Evolutionary conservation across 2,888 invertebrate genomes (phyloP), one percentile per base, ranked within the genome.

Genomic region (Tholera decimalis): DNA sequence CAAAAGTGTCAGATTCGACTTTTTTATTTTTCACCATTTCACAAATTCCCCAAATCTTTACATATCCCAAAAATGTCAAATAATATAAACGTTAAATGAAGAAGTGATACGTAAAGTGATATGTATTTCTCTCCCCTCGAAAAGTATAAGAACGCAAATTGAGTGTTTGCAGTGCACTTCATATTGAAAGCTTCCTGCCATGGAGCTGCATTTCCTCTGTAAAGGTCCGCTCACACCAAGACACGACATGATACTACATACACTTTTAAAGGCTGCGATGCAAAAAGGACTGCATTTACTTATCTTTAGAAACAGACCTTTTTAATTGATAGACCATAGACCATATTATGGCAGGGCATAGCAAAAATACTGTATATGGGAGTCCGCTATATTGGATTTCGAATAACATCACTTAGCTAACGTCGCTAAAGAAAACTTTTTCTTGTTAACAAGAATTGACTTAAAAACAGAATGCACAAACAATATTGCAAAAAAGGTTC

Each of bases 111-210:
- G 65, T 61, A 60, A 78, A 71, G 43, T 60, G 69, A 81, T 76
- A 82, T 64, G 62, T 66, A 63, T 50, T 69, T 63, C 59, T 57
- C 74, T 78, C 78, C 82, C 81, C 83, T 87, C 86, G 83, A 73
- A 80, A 85, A 83, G 83, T 87, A 28, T 46, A 84, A 76, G 83
- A 85, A 87, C 86, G 85, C 86, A 88, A 90, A 91, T 90, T 86
- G 88, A 91, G 86, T 94, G 93, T 94, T 93, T 92, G 85, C 88
- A 77, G 61, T 89, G 89, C 93, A 92, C 94, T 95, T 92, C 89
- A 92, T 92, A 89, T 88, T 85, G 87, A 91, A 88, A 91, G 91
- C 91, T 91, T 91, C 89, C 88, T 83, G 74, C 77, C 73, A 72
- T 64, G 44, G 54, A 67, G 76, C 63, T 84, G 80, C 83, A 83